phyloP scores from a whole-genome alignment of 2,113 vertebrate species.

The Corythornis vintsioides region DNA sequence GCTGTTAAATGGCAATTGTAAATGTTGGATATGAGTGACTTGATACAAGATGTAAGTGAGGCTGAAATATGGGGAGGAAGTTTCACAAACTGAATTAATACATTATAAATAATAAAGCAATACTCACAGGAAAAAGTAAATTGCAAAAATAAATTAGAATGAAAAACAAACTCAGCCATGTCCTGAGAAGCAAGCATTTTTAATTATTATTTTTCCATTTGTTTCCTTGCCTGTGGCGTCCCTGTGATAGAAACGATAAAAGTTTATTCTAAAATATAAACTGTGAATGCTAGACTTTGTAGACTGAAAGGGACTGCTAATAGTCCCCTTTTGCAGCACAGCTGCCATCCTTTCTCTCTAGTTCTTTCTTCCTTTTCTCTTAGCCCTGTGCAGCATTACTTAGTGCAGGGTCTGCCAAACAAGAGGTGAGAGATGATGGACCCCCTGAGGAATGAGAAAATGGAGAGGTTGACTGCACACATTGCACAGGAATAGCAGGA shows the following conservation, averaged over 20 bases:
- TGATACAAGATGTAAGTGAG: not conserved
- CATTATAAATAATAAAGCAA: not conserved
- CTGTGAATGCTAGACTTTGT: constrained; percentile 15
- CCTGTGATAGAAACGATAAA: not conserved
- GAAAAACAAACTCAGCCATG: not conserved
- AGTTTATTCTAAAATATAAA: constrained; percentile 38
- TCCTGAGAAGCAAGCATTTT: not conserved
- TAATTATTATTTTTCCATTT: constrained; percentile 5
- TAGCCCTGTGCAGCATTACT: constrained; percentile 49
- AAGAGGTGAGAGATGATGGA: constrained; percentile 71
- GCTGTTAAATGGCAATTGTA: not conserved
- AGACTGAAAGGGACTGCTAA: not conserved
- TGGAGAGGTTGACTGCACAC: constrained; percentile 52
- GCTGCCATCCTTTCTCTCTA: constrained; percentile 25
- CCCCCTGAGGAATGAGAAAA: constrained; percentile 70
- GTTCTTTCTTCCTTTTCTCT: constrained; percentile 37
- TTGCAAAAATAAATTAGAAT: not conserved
- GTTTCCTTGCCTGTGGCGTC: constrained; percentile 16
- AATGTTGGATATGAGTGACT: not conserved
- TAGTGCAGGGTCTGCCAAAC: constrained; percentile 55
- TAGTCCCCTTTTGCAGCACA: constrained; percentile 6
- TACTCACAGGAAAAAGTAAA: not conserved
- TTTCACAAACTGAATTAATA: not conserved
- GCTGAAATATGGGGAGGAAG: not conserved
- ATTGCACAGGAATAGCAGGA: constrained; percentile 58